These are phyloP conservation scores for Sceliomorpha sp. DNA, from an alignment of 2,888 invertebrate genomes.

Conservation along the genomic window DNA sequence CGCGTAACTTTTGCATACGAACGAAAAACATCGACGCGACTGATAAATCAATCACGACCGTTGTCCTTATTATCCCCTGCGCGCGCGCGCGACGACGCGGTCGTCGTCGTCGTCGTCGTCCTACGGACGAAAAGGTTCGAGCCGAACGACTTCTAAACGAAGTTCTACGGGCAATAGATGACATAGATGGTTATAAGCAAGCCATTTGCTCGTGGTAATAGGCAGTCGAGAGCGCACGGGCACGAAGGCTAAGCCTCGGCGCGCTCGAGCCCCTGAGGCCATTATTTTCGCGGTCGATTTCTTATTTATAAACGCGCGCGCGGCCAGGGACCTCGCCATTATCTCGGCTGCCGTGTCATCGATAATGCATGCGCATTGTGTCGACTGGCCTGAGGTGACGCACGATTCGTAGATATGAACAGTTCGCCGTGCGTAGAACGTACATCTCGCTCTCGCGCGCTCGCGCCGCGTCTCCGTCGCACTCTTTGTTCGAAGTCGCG, in stretches of 20 bases:
- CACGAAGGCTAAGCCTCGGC: conserved; percentile 8
- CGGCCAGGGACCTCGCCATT: conserved; percentile 56
- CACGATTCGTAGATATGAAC: conserved; percentile 16
- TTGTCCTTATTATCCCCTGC: no score
- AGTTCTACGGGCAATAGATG: conserved; percentile 9
- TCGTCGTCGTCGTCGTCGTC: no score
- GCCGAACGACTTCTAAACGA: no score
- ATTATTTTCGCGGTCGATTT: conserved; percentile 62
- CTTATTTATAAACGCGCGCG: conserved; percentile 58
- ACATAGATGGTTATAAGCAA: conserved; percentile 1
- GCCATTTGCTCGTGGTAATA: conserved; percentile 5
- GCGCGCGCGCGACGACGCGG: no score
- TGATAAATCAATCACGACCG: no score
- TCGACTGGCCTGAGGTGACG: conserved; percentile 28
- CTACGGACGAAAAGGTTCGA: no score
- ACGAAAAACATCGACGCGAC: no score
- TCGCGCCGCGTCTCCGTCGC: no score
- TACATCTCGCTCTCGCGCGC: no score
- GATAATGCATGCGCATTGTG: conserved; percentile 59
- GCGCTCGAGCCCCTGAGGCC: conserved; percentile 19
- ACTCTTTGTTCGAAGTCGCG: no score
- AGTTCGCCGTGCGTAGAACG: no score
- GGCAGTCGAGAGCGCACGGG: conserved; percentile 1
- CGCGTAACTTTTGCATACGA: no score
- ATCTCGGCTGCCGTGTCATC: conserved; percentile 59